Base-by-base conservation (phyloP, 1,140 invertebrate genomes). In the Anastatus disparis region DNA sequence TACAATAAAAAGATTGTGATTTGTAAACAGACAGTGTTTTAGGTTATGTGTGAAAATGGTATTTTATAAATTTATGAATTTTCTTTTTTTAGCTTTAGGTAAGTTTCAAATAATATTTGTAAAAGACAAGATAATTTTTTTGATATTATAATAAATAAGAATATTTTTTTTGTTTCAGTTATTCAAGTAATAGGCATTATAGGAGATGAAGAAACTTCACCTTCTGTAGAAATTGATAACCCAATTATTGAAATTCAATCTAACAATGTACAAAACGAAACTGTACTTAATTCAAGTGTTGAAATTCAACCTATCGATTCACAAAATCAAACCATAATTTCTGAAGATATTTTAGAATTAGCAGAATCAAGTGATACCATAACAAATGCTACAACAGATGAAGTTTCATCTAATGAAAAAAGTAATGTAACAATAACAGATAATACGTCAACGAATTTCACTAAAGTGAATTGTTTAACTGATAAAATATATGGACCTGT, bases 401-500 rank as follows among this genome's bases (percentile, higher is more conserved):
- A 63, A 24, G 10, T 22, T 58, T 55, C 20, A 50, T 8, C 58
- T 10, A 42, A 66, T 22, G 38, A 61, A 20, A 74, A 75, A 70
- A 53, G 42, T 17, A 76, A 73, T 65, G 48, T 75, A 46, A 74
- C 68, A 29, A 72, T 70, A 63, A 62, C 17, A 72, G 68, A 61
- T 46, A 3, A 31, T 27, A 13, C 29, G 9, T 9, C 73, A 42
- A 17, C 12, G 40, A 83, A 82, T 71, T 59, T 75, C 6, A 82
- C 77, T 4, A 83, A 79, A 75, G 75, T 78, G 17, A 81, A 84
- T 75, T 86, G 84, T 53, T 71, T 80, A 10, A 78, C 59, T 0
- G 81, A 84, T 24, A 78, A 80, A 59, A 63, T 76, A 12, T 79
- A 82, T 73, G 82, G 82, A 31, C 75, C 80, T 52, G 84, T 85